Evolutionary conservation across 2,113 vertebrate species (phyloP).

Genomic region (Callorhinus ursinus): DNA sequence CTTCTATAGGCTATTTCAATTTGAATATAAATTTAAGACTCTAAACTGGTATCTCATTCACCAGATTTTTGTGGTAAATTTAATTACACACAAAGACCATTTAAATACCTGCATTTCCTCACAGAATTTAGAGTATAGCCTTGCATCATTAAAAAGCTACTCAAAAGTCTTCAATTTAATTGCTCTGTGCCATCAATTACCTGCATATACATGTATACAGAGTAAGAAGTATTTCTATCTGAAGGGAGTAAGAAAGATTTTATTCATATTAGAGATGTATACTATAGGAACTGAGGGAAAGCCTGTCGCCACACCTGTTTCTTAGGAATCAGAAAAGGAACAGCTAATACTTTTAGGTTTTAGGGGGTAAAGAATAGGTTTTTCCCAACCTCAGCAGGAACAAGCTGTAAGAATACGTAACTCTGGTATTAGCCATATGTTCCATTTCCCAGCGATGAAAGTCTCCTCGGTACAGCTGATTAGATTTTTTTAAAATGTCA

Average conservation of each 20-base stretch:
- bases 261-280: background rate
- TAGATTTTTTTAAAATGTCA: background rate
- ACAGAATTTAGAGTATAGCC: background rate
- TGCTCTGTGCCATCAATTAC: background rate
- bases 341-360: background rate
- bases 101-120: background rate
- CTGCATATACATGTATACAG: rapidly evolving
- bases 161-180: background rate
- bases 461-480: background rate
- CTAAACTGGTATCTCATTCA: conserved; percentile 10
- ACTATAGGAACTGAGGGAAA: background rate
- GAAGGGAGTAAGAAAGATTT: background rate
- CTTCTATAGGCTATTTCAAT: background rate
- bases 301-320: background rate
- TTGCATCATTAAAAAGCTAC: background rate
- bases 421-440: background rate
- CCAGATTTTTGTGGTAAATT: conserved; percentile 19
- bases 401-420: background rate
- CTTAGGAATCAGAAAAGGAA: background rate
- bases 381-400: background rate
- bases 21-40: conserved; percentile 52
- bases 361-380: background rate
- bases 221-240: background rate
- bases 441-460: background rate
- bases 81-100: background rate